phyloP scores from a whole-genome alignment of 2,888 invertebrate genomes.

The Galerucella calmariensis region DNA sequence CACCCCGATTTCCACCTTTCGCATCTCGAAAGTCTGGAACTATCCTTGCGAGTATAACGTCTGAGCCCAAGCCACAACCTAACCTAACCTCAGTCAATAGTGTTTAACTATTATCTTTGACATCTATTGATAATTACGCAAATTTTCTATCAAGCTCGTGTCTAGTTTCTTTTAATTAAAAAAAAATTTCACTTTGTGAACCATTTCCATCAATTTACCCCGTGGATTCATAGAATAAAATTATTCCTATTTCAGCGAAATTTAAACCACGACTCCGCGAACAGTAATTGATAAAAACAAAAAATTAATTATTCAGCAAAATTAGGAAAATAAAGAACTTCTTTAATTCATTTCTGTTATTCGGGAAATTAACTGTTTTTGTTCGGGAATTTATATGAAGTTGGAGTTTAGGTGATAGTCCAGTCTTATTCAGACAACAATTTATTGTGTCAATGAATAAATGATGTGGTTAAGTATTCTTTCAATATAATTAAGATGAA shows the following conservation, averaged over 20 bases:
- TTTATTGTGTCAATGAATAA: neutral
- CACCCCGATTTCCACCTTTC: too few relatives aligned
- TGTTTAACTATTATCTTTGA: too few relatives aligned
- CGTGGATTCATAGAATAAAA: neutral
- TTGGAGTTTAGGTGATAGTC: neutral
- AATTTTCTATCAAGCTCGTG: too few relatives aligned
- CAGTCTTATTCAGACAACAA: neutral
- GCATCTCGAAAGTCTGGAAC: too few relatives aligned
- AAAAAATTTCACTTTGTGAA: neutral
- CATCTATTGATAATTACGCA: too few relatives aligned
- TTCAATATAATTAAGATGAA: too few relatives aligned
- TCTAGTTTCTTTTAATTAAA: too few relatives aligned
- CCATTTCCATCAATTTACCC: neutral
- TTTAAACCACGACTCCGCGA: neutral
- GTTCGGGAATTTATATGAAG: constrained; percentile 20
- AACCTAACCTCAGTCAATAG: too few relatives aligned
- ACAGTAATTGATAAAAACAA: constrained; percentile 35
- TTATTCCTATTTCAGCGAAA: neutral
- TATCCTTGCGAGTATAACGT: too few relatives aligned
- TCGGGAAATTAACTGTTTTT: constrained; percentile 30
- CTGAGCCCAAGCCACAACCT: too few relatives aligned
- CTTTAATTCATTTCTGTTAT: constrained; percentile 28
- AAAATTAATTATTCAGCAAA: constrained; percentile 29
- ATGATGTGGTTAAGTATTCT: too few relatives aligned
- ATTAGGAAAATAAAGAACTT: constrained; percentile 29